phyloP scores from a whole-genome alignment of 2,888 invertebrate species.

The Chymomyza procnemis region DNA sequence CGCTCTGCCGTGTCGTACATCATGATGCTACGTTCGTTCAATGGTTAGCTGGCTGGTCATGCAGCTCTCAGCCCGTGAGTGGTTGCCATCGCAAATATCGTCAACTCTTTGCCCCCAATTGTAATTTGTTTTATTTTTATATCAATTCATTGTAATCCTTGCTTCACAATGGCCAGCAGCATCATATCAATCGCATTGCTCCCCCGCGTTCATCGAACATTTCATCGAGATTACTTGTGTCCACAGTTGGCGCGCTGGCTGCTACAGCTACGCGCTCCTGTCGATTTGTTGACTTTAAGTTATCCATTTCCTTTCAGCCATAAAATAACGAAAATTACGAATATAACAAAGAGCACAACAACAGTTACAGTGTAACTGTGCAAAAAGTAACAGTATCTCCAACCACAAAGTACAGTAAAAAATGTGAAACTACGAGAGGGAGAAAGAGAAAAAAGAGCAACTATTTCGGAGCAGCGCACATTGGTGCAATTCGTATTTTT shows the following conservation, averaged over 20 bases:
- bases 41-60: not conserved
- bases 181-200: not conserved
- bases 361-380: not conserved
- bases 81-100: not conserved
- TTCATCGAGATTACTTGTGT: too few relatives aligned
- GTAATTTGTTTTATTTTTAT: not conserved
- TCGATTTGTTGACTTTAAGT: not conserved
- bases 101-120: not conserved
- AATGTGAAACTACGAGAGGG: too few relatives aligned
- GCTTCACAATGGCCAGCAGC: not conserved
- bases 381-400: too few relatives aligned
- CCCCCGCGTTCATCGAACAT: too few relatives aligned
- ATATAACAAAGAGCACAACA: not conserved
- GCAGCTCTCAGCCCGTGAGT: not conserved
- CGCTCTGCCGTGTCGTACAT: constrained; percentile 55
- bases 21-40: constrained; percentile 58
- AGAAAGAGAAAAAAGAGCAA: too few relatives aligned
- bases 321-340: not conserved
- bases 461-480: too few relatives aligned
- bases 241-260: too few relatives aligned
- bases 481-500: too few relatives aligned
- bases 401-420: too few relatives aligned
- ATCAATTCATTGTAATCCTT: not conserved
- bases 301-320: not conserved
- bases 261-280: too few relatives aligned